phyloP scores from a whole-genome alignment of 1,140 invertebrate species.

The Calephelis nemesis region DNA sequence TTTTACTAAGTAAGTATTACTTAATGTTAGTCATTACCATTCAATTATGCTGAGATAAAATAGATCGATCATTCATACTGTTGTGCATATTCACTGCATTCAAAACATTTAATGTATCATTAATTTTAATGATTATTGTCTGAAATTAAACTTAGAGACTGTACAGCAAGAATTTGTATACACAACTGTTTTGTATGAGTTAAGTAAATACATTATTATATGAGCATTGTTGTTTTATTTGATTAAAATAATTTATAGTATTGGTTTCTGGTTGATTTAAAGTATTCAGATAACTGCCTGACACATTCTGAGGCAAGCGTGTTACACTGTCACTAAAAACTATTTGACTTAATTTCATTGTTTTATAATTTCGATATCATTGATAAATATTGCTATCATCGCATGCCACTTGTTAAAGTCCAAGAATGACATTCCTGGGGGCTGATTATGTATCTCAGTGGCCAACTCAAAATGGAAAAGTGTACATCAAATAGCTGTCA shows the following conservation, averaged over 20 bases:
- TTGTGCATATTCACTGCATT: conserved; percentile 12
- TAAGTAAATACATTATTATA: conserved; percentile 49
- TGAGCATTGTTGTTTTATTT: conserved; percentile 18
- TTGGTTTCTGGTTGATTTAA: background rate
- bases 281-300: too few species aligned
- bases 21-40: conserved; percentile 2
- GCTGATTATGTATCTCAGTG: too few species aligned
- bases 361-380: too few species aligned
- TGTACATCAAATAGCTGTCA: too few species aligned
- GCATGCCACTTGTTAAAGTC: too few species aligned
- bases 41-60: background rate
- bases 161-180: conserved; percentile 71
- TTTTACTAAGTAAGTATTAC: conserved; percentile 22
- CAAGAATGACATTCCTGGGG: too few species aligned
- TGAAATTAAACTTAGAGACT: conserved; percentile 45
- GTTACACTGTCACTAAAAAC: too few species aligned
- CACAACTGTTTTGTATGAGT: conserved; percentile 65
- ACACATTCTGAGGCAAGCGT: too few species aligned
- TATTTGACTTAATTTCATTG: too few species aligned
- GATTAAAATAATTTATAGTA: background rate
- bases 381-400: too few species aligned
- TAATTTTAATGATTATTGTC: conserved; percentile 14
- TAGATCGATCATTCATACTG: conserved; percentile 1
- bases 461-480: too few species aligned
- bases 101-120: background rate